Evolutionary conservation across 2,113 vertebrate species (phyloP), one percentile per base, ranked within the genome.

Genomic region (Pachyramphus minor): DNA sequence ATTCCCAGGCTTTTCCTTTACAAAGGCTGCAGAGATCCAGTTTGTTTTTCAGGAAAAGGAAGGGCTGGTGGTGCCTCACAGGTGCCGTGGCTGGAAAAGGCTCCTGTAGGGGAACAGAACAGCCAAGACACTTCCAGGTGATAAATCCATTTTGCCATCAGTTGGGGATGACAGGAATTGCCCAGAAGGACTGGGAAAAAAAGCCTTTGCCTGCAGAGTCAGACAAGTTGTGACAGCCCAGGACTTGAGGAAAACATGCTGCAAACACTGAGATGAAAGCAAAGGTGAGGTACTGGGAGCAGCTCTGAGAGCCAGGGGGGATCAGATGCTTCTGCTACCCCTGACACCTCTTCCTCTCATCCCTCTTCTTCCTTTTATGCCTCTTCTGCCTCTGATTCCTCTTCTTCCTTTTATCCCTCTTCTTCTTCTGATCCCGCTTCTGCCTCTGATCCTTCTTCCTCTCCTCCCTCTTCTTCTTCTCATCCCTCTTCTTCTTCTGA

Each of bases 231-330:
- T 8, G 79, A 62, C 31, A 49, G 75, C 5, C 20, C 64, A 53
- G 60, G 64, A 33, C 24, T 14, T 11, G 30, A 7, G 53, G 33
- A 58, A 58, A 58, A 58, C 55, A 22, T 20, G 20, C 66, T 83
- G 49, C 49, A 24, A n/a, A 67, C 5, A 2, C 2, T 4, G 35
- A 12, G 30, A 23, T 5, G 42, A 45, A 45, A 0, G 5, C 8
- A 6, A 58, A 37, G 47, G 18, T 13, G 56, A 60, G 17, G 14
- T n/a, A 5, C 10, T 2, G 3, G 11, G 60, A 24, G n/a, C 17
- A 11, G 2, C 18, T 3, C 17, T 0, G 5, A 39, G 75, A 52
- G 33, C 33, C 67, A 69, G 4, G 18, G 27, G 2, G 17, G 39
- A 27, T 27, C 24, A 28, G 16, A 27, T 18, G 24, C 59, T 35